Evolutionary conservation across 2,888 invertebrate genomes (phyloP).

Genomic region (Perizoma affinitatum): DNA sequence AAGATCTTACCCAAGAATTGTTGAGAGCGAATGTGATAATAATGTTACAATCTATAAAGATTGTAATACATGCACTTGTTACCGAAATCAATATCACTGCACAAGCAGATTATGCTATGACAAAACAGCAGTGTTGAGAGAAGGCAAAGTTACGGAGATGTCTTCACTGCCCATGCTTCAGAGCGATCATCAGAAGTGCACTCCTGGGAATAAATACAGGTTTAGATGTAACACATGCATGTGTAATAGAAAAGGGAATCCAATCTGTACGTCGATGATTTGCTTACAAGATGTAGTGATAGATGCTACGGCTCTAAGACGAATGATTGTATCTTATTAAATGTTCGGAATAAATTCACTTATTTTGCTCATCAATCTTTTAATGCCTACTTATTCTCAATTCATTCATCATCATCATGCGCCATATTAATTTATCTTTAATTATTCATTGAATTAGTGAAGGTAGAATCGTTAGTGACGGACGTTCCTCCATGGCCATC

Average conservation of each 20-base stretch:
- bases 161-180: slow-evolving; percentile 41
- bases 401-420: no score
- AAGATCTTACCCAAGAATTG: slow-evolving; percentile 34
- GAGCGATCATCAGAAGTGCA: slow-evolving; percentile 41
- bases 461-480: no score
- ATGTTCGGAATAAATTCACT: background rate
- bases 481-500: no score
- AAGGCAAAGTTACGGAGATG: background rate
- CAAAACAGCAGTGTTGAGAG: slow-evolving; percentile 25
- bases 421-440: no score
- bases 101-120: slow-evolving; percentile 2
- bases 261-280: slow-evolving; percentile 57
- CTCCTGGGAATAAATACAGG: slow-evolving; percentile 52
- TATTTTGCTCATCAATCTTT: background rate
- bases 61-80: slow-evolving; percentile 56
- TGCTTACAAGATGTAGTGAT: slow-evolving; percentile 48
- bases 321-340: slow-evolving; percentile 15
- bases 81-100: slow-evolving; percentile 37
- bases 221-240: slow-evolving; percentile 57
- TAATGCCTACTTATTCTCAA: background rate
- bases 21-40: slow-evolving; percentile 20
- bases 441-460: no score
- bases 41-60: slow-evolving; percentile 43
- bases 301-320: slow-evolving; percentile 33
- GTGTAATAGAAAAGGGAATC: slow-evolving; percentile 42